Evolutionary conservation across 2,888 invertebrate species (phyloP).

Genomic region (Tromatobia lineatoria): DNA sequence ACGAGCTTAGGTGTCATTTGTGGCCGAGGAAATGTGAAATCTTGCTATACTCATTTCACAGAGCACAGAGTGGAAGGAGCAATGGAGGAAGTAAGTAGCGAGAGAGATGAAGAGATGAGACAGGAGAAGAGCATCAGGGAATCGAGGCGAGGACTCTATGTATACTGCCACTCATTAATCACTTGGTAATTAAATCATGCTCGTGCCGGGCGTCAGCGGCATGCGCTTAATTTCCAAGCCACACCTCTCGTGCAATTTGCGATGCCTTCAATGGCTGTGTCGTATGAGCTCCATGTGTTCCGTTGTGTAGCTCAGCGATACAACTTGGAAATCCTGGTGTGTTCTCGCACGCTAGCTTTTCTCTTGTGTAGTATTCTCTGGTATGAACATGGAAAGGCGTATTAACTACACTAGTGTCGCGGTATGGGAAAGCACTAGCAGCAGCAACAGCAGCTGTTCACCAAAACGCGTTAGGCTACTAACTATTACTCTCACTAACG

Average conservation of each 20-base stretch:
- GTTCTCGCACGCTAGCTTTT: neutral
- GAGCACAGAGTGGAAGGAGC: neutral
- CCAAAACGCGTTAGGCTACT: conserved; percentile 28
- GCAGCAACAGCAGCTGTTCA: neutral
- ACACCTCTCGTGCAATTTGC: conserved; percentile 46
- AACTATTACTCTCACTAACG: conserved; percentile 18
- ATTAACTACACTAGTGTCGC: neutral
- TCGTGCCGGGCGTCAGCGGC: conserved; percentile 76
- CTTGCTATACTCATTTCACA: neutral
- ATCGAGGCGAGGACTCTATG: conserved; percentile 54
- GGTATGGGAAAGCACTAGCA: neutral
- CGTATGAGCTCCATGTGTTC: neutral
- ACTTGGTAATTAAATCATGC: conserved; percentile 79
- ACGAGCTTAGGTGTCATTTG: neutral
- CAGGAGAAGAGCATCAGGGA: conserved; percentile 11
- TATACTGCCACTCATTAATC: conserved; percentile 76
- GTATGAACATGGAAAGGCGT: neutral
- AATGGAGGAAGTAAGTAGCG: conserved; percentile 42
- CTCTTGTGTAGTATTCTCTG: neutral
- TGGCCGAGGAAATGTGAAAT: neutral
- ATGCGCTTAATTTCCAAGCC: conserved; percentile 73
- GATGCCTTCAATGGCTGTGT: conserved; percentile 31
- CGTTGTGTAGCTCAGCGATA: conserved; percentile 1
- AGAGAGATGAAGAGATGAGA: neutral
- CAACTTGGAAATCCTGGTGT: neutral